These are phyloP conservation scores for Xiphophorus hellerii DNA, from an alignment of 2,113 vertebrate species.

Conservation along the genomic window DNA sequence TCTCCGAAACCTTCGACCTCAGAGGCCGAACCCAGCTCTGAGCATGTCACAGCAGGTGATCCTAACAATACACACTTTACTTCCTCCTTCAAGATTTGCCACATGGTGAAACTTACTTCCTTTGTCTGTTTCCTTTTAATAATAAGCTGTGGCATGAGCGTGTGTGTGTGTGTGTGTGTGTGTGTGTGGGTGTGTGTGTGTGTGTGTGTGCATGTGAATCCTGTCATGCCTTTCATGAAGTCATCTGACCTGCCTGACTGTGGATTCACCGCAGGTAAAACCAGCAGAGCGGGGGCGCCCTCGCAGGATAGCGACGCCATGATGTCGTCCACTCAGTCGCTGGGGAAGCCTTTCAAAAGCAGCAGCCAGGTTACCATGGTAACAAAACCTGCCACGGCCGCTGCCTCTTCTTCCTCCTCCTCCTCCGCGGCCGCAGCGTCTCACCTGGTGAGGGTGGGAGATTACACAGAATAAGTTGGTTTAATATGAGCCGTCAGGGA, in stretches of 20 bases:
- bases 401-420: too few species aligned
- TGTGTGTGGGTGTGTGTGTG: too few species aligned
- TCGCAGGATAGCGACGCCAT: slow-evolving; percentile 69
- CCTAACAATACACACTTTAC: not conserved
- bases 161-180: too few species aligned
- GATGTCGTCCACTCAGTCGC: slow-evolving; percentile 83
- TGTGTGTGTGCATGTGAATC: not conserved
- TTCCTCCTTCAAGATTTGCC: slow-evolving; percentile 10
- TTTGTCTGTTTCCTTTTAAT: not conserved
- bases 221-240: not conserved
- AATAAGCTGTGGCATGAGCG: not conserved
- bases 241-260: slow-evolving; percentile 2
- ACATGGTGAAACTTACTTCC: not conserved
- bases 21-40: slow-evolving; percentile 85
- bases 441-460: slow-evolving; percentile 81
- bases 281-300: slow-evolving; percentile 46
- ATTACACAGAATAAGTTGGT: not conserved
- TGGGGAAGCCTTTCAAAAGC: slow-evolving; percentile 82
- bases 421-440: slow-evolving; percentile 82
- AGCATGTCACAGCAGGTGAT: slow-evolving; percentile 85
- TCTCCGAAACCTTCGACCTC: slow-evolving; percentile 86
- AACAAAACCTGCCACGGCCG: slow-evolving; percentile 82
- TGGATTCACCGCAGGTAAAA: slow-evolving; percentile 61
- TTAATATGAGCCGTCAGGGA: not conserved
- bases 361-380: slow-evolving; percentile 84